A percentile compares a stretch with the other conserved stretches of the same genome.
Conservation (phyloP, 1,140 invertebrate genomes). For the Drosophila yakuba region DNA sequence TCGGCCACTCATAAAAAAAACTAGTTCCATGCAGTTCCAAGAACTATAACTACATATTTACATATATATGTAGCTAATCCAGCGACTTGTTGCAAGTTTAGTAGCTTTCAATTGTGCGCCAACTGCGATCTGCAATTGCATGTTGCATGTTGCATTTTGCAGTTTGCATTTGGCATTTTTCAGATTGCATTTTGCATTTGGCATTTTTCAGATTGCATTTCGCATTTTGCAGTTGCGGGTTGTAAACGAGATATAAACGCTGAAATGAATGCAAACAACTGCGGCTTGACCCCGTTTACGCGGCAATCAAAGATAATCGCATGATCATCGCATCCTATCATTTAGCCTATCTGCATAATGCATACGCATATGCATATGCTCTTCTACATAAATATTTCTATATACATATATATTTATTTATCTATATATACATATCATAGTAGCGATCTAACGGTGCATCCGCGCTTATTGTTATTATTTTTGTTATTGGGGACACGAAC, state of each 20-base stretch:
- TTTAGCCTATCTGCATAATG: slow-evolving; percentile 45
- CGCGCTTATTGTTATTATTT: slow-evolving; percentile 16
- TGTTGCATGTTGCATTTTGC: neutral
- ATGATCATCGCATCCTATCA: slow-evolving; percentile 39
- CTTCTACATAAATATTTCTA: too few relatives aligned
- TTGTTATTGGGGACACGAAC: slow-evolving; percentile 69
- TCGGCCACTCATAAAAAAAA: too few relatives aligned
- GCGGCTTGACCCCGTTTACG: slow-evolving; percentile 52
- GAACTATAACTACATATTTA: neutral
- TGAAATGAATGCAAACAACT: slow-evolving; percentile 15
- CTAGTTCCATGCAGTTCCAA: neutral
- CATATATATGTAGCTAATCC: neutral
- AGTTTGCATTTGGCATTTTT: neutral
- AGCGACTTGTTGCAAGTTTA: too few relatives aligned
- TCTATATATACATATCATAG: too few relatives aligned
- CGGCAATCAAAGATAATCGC: slow-evolving; percentile 59
- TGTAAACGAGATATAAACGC: neutral
- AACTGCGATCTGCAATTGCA: slow-evolving; percentile 8
- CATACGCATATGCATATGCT: neutral
- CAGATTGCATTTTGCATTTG: neutral
- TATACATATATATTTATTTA: too few relatives aligned
- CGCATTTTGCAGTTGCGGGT: slow-evolving; percentile 2
- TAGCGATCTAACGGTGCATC: slow-evolving; percentile 34
- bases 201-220: neutral
- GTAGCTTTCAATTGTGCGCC: neutral